phyloP scores from a whole-genome alignment of 2,113 vertebrate species.

The Pimephales promelas region DNA sequence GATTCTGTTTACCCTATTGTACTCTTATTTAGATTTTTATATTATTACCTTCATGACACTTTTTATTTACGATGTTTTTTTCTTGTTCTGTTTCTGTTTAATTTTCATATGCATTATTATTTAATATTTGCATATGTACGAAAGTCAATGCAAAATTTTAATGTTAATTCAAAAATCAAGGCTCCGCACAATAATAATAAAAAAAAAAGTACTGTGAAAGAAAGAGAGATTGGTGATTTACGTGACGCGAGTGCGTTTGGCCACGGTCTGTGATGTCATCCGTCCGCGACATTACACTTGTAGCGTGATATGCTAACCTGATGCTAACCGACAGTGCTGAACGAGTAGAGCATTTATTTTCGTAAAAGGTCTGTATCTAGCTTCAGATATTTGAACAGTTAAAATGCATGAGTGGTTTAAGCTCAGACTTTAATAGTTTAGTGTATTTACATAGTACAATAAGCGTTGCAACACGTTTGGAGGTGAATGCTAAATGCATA shows the following conservation, averaged over 20 bases:
- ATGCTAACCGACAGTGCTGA: background rate
- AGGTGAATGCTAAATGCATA: background rate
- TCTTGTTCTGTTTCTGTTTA: too few species aligned
- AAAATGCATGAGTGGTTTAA: background rate
- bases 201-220: too few species aligned
- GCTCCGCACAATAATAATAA: too few species aligned
- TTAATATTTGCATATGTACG: too few species aligned
- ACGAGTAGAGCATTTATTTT: background rate
- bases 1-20: too few species aligned
- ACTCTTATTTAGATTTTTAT: too few species aligned
- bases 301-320: slow-evolving; percentile 33
- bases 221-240: too few species aligned
- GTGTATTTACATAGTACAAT: background rate
- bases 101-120: too few species aligned
- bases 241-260: background rate
- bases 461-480: background rate
- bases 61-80: too few species aligned
- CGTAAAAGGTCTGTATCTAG: background rate
- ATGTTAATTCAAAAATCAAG: too few species aligned
- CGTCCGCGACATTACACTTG: background rate
- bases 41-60: too few species aligned
- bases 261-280: background rate
- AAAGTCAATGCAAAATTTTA: too few species aligned
- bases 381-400: background rate
- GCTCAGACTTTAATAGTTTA: background rate